Percentiles rank a stretch among this genome's conserved stretches.
These are phyloP conservation scores for Cephalopterus ornatus DNA, from an alignment of 2,113 vertebrate genomes.

Conservation along the genomic window DNA sequence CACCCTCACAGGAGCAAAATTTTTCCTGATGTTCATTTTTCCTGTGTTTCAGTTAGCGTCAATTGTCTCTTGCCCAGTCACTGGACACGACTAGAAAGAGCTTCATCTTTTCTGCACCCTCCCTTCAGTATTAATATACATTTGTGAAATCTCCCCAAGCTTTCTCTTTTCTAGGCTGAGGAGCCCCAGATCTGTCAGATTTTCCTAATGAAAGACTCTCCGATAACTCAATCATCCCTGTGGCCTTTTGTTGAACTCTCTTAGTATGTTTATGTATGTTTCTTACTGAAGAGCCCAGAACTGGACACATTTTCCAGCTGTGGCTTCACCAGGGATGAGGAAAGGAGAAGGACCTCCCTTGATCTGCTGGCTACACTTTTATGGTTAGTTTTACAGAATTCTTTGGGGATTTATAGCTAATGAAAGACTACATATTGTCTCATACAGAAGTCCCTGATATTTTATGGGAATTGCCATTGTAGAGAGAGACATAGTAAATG, in stretches of 20 bases:
- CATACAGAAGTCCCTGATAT: not conserved
- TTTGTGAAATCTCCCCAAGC: not conserved
- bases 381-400: not conserved
- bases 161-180: not conserved
- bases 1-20: not conserved
- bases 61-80: not conserved
- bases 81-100: not conserved
- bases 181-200: not conserved
- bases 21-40: not conserved
- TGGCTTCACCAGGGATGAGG: not conserved
- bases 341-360: not conserved
- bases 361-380: not conserved
- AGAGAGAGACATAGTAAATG: not conserved
- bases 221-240: not conserved
- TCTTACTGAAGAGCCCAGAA: not conserved
- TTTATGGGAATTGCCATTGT: not conserved
- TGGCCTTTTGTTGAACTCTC: not conserved
- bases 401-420: not conserved
- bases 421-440: not conserved
- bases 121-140: not conserved
- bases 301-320: not conserved
- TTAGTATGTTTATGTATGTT: not conserved
- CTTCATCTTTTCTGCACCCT: not conserved
- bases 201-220: not conserved
- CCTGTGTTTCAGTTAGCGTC: not conserved